These are phyloP conservation scores for Cygnus buccinator DNA, from an alignment of 2,113 vertebrate species.

Conservation along the genomic window DNA sequence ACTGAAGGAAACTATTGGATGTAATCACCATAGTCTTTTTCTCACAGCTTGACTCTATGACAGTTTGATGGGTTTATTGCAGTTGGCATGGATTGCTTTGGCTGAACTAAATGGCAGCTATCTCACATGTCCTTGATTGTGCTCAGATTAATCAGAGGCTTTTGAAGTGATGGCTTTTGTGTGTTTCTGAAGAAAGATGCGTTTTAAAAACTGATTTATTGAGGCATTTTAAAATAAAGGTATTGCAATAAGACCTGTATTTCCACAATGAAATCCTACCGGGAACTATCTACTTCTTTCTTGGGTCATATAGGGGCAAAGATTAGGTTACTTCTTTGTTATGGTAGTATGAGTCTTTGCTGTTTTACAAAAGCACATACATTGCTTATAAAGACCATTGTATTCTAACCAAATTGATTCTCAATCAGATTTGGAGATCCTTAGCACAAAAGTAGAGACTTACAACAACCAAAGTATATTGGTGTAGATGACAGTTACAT, in stretches of 20 bases:
- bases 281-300: not conserved
- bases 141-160: slow-evolving; percentile 77
- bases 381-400: not conserved
- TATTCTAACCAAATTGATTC: not conserved
- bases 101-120: slow-evolving; percentile 75
- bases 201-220: slow-evolving; percentile 61
- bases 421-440: not conserved
- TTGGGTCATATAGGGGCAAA: not conserved
- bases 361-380: not conserved
- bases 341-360: not conserved
- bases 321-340: not conserved
- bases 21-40: slow-evolving; percentile 65
- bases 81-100: slow-evolving; percentile 77
- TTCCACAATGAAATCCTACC: slow-evolving; percentile 2
- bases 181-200: slow-evolving; percentile 48
- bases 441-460: not conserved
- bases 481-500: not conserved
- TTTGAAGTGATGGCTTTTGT: slow-evolving; percentile 73
- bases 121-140: slow-evolving; percentile 71
- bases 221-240: slow-evolving; percentile 43
- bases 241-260: not conserved
- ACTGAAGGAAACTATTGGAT: slow-evolving; percentile 76
- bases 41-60: slow-evolving; percentile 80
- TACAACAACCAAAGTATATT: not conserved
- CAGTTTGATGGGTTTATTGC: slow-evolving; percentile 79